These are phyloP conservation scores for Leptoclinus maculatus DNA, from an alignment of 2,797 vertebrate genomes.

Conservation along the genomic window DNA sequence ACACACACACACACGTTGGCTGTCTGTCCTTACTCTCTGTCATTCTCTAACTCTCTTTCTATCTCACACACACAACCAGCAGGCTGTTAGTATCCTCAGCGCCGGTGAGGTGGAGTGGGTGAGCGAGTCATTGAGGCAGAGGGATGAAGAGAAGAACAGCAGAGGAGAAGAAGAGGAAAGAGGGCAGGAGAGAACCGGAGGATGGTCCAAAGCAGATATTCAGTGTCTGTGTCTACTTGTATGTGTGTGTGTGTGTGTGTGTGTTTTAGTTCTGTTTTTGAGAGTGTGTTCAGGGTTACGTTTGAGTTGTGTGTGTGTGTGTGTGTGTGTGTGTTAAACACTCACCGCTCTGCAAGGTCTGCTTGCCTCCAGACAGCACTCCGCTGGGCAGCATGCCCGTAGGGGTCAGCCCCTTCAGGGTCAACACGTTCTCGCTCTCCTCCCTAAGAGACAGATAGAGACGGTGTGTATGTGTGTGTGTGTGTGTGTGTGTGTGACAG, in stretches of 20 bases:
- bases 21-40: slow-evolving; percentile 10
- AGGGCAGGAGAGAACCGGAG: slow-evolving; percentile 26
- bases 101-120: slow-evolving; percentile 64
- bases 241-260: slow-evolving; percentile 33
- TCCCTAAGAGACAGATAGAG: slow-evolving; percentile 75
- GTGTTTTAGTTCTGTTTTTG: slow-evolving; percentile 9
- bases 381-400: slow-evolving; percentile 89
- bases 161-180: slow-evolving; percentile 46
- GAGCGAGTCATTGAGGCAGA: slow-evolving; percentile 56
- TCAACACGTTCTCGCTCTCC: slow-evolving; percentile 89
- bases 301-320: slow-evolving; percentile 25
- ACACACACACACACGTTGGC: background rate
- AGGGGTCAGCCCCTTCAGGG: slow-evolving; percentile 87
- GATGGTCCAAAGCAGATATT: slow-evolving; percentile 49
- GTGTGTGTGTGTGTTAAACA: slow-evolving; percentile 32
- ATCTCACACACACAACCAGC: slow-evolving; percentile 40
- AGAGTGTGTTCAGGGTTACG: slow-evolving; percentile 21
- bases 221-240: slow-evolving; percentile 25
- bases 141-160: slow-evolving; percentile 55
- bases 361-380: slow-evolving; percentile 86
- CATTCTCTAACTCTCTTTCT: slow-evolving; percentile 1
- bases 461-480: background rate
- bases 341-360: slow-evolving; percentile 89
- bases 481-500: background rate
- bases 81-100: slow-evolving; percentile 77